Evolutionary conservation across 1,140 invertebrate species (phyloP).

Genomic region (Cotesia vestalis): DNA sequence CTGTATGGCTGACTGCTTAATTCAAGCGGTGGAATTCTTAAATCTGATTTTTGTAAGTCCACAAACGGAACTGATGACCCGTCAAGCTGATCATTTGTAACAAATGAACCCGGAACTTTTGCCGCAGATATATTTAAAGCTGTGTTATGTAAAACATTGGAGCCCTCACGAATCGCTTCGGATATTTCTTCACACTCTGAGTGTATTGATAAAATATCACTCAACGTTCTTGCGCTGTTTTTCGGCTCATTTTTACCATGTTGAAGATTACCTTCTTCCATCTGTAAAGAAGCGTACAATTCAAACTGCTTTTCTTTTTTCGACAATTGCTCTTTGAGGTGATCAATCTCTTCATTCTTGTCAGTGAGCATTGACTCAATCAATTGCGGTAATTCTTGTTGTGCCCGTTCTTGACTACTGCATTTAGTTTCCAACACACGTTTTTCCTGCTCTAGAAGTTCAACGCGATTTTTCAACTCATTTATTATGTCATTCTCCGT

Average conservation of each 20-base stretch:
- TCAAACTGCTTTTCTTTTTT: slow-evolving; percentile 66
- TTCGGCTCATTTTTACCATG: slow-evolving; percentile 62
- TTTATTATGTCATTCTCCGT: slow-evolving; percentile 66
- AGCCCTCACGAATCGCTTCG: slow-evolving; percentile 52
- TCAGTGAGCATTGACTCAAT: slow-evolving; percentile 73
- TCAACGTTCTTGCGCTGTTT: slow-evolving; percentile 72
- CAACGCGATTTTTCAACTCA: slow-evolving; percentile 68
- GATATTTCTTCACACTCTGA: slow-evolving; percentile 72
- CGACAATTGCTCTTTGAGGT: slow-evolving; percentile 66
- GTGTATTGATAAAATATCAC: slow-evolving; percentile 75
- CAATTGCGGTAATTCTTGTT: slow-evolving; percentile 66
- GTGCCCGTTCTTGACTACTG: slow-evolving; percentile 52
- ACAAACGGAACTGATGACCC: slow-evolving; percentile 29
- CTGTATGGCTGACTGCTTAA: background rate
- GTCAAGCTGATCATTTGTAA: slow-evolving; percentile 37
- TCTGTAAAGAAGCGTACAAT: slow-evolving; percentile 63
- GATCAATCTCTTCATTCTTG: slow-evolving; percentile 75
- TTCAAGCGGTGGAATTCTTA: slow-evolving; percentile 51
- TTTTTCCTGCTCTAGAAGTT: slow-evolving; percentile 67
- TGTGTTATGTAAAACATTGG: slow-evolving; percentile 39
- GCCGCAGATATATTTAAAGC: slow-evolving; percentile 52
- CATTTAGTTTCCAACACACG: slow-evolving; percentile 61
- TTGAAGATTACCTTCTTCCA: slow-evolving; percentile 64
- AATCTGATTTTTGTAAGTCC: slow-evolving; percentile 39
- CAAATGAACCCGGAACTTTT: slow-evolving; percentile 35